Evolutionary conservation across 2,113 vertebrate genomes (phyloP), one percentile per base, ranked within the genome.

Genomic region (Thinocorus orbignyianus): DNA sequence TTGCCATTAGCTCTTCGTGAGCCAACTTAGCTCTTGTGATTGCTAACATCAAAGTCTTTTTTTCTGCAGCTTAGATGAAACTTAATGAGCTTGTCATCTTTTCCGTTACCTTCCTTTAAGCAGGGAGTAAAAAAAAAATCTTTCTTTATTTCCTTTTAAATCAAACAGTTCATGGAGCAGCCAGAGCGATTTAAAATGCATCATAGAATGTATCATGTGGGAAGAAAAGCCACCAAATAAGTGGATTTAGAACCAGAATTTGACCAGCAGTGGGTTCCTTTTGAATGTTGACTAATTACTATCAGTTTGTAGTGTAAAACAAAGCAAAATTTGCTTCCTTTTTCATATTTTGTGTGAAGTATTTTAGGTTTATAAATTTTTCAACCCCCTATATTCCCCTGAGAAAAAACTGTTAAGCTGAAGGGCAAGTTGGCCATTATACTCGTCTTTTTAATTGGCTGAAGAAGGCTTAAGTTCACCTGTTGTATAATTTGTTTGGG

Each of bases 381-480:
- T 52, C 24, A 68, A 35, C 13, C 35, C 1, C 1, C 31, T 49
- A 1, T 68, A 10, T 55, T 88, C 26, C 17, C 52, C 35, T 28
- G 10, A 57, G 19, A 26, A 69, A n/a, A 66, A 80, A n/a, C 26
- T 61, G 35, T 44, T 41, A 68, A 86, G 17, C 41, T 0, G 0
- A 48, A 51, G 51, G 60, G 24, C 33, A 72, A 78, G 64, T 64
- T 94, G 61, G 65, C 41, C 42, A 60, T 49, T 35, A 24, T n/a
- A 48, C 16, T 79, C 42, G 64, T 61, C 37, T 89, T 91, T 95
- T 94, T 70, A 55, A 42, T 87, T n/a, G 80, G 52, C 69, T 94
- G 73, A 65, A 71, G 35, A 60, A 84, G 37, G 25, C 31, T 86
- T 95, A 55, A 66, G 95, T 95, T 96, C 72, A 83, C 61, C 52